Evolutionary conservation across 2,113 vertebrate genomes (phyloP), one percentile per base, ranked within the genome.

Genomic region (Calypte anna): DNA sequence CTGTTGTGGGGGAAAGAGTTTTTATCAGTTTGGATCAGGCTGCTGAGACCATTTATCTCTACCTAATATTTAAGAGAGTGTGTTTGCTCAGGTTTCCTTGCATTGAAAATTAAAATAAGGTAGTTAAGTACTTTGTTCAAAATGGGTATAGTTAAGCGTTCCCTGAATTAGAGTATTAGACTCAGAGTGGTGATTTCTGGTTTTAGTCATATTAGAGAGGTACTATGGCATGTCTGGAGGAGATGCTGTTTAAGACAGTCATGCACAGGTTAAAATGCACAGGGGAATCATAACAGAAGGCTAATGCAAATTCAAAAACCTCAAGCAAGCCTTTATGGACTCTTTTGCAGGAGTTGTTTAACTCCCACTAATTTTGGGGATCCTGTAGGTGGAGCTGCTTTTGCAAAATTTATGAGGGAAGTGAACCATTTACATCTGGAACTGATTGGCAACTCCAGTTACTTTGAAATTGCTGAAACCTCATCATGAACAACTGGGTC

Each of bases 401-500:
- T 91, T 88, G 78, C 24, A 94, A 93, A 91, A 88, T 86, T 93
- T 77, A 78, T 78, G 61, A 72, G 24, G 54, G 82, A 93, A 94
- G 14, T 43, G 38, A 86, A 64, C 40, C 28, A 68, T 90, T 88
- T 91, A 44, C 70, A 46, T 64, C 55, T 33, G 74, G 86, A 64
- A 88, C 55, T 78, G 36, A 82, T 86, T 79, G 66, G 62, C 76
- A 91, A 58, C 66, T 88, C 76, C 40, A 68, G 61, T 84, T 88
- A 88, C 87, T 83, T 70, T 53, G n/a, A 94, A 94, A 90, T 82
- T 80, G 44, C 64, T 88, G 91, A 90, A 94, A 83, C 40, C 76
- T 90, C 58, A 64, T 84, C 82, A 91, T 66, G 86, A 94, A 90
- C 64, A 81, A 53, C 43, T 3, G 53, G 82, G 50, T 93, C 91